phyloP scores from a whole-genome alignment of 2,113 vertebrate species.

The Panthera uncia region DNA sequence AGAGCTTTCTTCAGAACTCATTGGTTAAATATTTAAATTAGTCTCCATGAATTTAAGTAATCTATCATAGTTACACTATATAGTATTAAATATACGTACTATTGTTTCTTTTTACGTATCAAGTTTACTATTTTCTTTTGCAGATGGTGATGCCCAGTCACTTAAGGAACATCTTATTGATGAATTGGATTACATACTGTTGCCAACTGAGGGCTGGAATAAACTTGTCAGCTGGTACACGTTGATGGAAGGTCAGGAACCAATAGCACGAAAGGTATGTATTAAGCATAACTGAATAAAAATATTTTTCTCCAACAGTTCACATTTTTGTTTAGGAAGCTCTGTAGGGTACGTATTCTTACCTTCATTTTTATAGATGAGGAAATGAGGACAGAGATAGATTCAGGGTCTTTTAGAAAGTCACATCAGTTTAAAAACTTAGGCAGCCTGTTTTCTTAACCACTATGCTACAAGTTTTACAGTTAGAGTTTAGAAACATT shows the following conservation, averaged over 20 bases:
- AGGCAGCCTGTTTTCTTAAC: background rate
- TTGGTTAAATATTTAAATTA: constrained; percentile 16
- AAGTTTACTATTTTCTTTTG: constrained; percentile 68
- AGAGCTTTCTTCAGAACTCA: background rate
- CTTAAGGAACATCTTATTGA: constrained; percentile 99
- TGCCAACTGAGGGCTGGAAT: constrained; percentile 99
- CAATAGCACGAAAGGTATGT: constrained; percentile 96
- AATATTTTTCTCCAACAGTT: constrained; percentile 27
- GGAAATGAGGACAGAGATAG: background rate
- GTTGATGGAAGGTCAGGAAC: constrained; percentile 93
- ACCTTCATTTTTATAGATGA: background rate
- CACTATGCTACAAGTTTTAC: background rate
- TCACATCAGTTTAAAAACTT: background rate
- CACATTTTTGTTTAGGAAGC: background rate
- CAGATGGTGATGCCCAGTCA: constrained; percentile 95
- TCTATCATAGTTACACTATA: background rate
- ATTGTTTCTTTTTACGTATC: constrained; percentile 34
- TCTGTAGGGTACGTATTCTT: background rate
- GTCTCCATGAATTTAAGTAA: background rate
- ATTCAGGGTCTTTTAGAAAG: constrained; percentile 15
- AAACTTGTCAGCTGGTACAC: constrained; percentile 99
- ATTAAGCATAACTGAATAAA: background rate
- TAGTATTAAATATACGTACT: background rate
- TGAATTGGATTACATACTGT: constrained; percentile 98
- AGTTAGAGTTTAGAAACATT: constrained; percentile 41